Base-by-base conservation (phyloP, 2,797 vertebrate genomes). In the Staurois parvus region DNA sequence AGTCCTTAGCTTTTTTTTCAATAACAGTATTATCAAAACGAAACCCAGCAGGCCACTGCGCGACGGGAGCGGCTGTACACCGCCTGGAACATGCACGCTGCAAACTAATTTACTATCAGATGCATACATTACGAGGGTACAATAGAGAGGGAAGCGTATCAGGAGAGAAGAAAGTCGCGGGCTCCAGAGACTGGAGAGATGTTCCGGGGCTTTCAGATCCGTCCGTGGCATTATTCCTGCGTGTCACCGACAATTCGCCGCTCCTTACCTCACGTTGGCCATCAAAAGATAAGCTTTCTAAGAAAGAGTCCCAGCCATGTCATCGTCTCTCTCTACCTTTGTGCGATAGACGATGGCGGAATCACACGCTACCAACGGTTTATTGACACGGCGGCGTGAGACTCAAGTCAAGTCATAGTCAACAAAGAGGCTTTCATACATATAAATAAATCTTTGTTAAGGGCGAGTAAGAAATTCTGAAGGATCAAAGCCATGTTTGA, bases 1-100 rank as follows among this genome's bases (percentile, higher is more conserved):
- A 67, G 59, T 17, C 72, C 62, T 76, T 70, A 45, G 42, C 78
- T 68, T 42, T 80, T n/a, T n/a, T n/a, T 75, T 85, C 72, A 85
- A 85, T 76, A 85, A 75, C 45, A 62, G 45, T 19, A 76, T 85
- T 81, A 81, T 85, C 84, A 85, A 70, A 81, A 81, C 72, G 48
- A 19, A 81, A 75, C 59, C 26, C 78, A 85, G 84, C 78, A 59
- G 77, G 84, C 29, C n/a, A 10, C 17, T 56, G 67, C 69, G 11
- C 84, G 32, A 70, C 78, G 9, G 78, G 64, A 70, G 70, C 45
- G 42, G 72, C 42, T 34, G 26, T 62, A 45, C 32, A 12, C 72
- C 11, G 78, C 72, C 7, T 52, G 62, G 9, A 37, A 29, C 70
- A 56, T 59, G 70, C 52, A 40, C 69, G 19, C 37, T 28, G 72